Percentiles rank a stretch among this genome's conserved stretches.
Conservation (phyloP, 2,797 vertebrate species). For the Pangasius larnaudii region DNA sequence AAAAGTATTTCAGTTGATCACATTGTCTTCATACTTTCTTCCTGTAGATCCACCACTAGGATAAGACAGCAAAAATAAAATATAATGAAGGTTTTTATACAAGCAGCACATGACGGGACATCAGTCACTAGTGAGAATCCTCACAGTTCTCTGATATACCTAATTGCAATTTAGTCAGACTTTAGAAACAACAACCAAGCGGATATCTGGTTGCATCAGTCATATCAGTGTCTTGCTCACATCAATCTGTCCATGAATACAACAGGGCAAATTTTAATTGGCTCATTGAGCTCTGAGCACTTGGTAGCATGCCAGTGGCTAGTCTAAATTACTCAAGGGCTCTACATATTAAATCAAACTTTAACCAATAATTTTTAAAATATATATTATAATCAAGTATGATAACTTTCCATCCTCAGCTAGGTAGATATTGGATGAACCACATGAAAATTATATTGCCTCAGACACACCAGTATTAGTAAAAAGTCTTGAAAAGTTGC, state of each 20-base stretch:
- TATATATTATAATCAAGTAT: not conserved
- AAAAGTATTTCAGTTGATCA: not conserved
- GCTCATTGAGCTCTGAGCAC: not conserved
- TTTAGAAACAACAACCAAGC: not conserved
- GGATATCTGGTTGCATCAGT: conserved; percentile 22
- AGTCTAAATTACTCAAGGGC: no score
- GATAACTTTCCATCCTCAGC: not conserved
- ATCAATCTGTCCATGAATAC: conserved; percentile 9
- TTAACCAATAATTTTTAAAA: not conserved
- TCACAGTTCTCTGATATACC: not conserved
- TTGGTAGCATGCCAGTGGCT: no score
- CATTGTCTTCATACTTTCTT: not conserved
- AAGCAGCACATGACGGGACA: not conserved
- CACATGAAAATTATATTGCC: not conserved
- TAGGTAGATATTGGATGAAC: not conserved
- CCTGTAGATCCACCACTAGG: not conserved
- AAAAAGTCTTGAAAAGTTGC: not conserved
- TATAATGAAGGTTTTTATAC: not conserved
- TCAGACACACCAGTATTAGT: not conserved
- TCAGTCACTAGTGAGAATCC: not conserved
- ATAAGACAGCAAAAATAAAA: not conserved
- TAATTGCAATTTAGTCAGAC: not conserved
- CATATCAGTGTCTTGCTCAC: not conserved
- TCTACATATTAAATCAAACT: not conserved
- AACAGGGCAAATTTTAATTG: conserved; percentile 14